A percentile compares a stretch with the other conserved stretches of the same genome.
These are phyloP conservation scores for Brachionus calyciflorus DNA, from an alignment of 1,140 invertebrate genomes.

Conservation along the genomic window DNA sequence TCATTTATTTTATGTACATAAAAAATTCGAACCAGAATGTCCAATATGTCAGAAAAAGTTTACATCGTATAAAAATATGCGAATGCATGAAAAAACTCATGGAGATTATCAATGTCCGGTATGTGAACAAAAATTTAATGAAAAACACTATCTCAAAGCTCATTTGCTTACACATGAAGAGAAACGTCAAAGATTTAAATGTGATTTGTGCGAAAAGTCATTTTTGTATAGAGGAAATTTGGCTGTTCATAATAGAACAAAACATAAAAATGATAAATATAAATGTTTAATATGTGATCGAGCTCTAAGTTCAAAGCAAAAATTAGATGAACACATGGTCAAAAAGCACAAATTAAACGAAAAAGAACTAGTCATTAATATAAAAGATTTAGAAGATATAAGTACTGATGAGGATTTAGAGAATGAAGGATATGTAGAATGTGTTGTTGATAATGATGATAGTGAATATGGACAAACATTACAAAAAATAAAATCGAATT, in stretches of 20 bases:
- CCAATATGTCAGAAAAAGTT: not conserved
- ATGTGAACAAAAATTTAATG: constrained; percentile 25
- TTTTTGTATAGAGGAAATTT: constrained; percentile 40
- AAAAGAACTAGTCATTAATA: not conserved
- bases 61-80: not conserved
- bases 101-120: constrained; percentile 19
- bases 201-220: constrained; percentile 20
- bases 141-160: constrained; percentile 12
- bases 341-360: not conserved
- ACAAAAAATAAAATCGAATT: constrained; percentile 13
- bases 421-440: not conserved
- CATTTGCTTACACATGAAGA: not conserved
- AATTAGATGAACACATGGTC: constrained; percentile 9
- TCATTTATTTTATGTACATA: constrained; percentile 31
- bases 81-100: constrained; percentile 28
- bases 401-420: not conserved
- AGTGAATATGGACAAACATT: constrained; percentile 1
- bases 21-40: constrained; percentile 20
- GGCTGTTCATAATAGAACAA: not conserved
- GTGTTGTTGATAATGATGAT: not conserved
- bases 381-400: constrained; percentile 35
- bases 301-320: not conserved
- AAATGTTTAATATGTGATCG: constrained; percentile 1
- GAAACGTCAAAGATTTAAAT: not conserved
- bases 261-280: constrained; percentile 26